Conservation (phyloP, 2,113 vertebrate species). For the Myotis yumanensis region DNA sequence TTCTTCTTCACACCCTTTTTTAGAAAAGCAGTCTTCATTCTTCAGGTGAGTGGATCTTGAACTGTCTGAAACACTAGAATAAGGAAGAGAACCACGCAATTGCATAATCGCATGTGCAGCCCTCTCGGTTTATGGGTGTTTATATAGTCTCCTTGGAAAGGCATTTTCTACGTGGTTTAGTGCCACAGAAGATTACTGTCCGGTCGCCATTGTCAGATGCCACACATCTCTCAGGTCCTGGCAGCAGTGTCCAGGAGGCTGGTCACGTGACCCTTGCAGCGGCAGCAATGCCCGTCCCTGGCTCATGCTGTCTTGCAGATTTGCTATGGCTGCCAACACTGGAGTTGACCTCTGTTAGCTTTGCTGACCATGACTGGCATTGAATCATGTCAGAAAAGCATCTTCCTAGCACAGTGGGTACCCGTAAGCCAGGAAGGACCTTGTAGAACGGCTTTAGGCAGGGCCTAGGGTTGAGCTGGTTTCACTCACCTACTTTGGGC, state of each 20-base stretch:
- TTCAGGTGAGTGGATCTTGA: slow-evolving; percentile 87
- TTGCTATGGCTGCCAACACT: neutral
- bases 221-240: neutral
- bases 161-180: neutral
- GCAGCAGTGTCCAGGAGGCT: neutral
- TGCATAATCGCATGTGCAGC: rapidly evolving
- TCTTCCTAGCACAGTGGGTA: neutral
- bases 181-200: neutral
- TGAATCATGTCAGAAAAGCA: neutral
- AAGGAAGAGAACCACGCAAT: neutral
- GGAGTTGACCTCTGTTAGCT: neutral
- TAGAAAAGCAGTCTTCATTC: slow-evolving; percentile 93
- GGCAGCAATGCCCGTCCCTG: neutral
- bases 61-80: neutral
- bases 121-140: neutral
- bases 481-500: neutral
- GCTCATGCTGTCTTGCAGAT: neutral
- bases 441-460: neutral
- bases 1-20: neutral
- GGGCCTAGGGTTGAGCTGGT: neutral
- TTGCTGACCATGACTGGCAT: neutral
- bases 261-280: neutral
- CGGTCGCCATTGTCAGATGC: neutral
- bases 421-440: neutral
- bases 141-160: neutral